Percentiles rank a stretch among this genome's conserved stretches.
These are phyloP conservation scores for Porites cylindrica DNA, from an alignment of 92 coral and sea anemone genomes.

Conservation along the genomic window DNA sequence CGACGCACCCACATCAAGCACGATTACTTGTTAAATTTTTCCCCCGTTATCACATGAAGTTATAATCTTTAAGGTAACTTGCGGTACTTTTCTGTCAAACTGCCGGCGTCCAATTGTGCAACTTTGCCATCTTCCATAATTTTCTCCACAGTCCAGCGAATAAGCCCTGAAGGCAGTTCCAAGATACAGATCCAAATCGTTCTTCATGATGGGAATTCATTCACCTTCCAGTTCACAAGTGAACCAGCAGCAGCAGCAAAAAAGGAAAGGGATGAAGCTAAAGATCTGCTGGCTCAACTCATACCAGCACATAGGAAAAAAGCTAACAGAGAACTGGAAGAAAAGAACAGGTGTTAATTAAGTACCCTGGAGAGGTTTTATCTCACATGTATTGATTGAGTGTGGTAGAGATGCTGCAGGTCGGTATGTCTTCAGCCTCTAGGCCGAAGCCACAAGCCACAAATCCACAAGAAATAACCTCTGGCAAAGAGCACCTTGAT, in stretches of 20 bases:
- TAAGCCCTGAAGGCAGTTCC: conserved; percentile 97
- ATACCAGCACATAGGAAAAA: conserved; percentile 97
- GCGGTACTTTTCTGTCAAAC: too few species aligned
- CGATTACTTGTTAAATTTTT: neutral
- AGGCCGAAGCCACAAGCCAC: too few species aligned
- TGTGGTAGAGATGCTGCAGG: too few species aligned
- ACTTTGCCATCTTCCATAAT: neutral
- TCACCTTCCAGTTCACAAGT: conserved; percentile 92
- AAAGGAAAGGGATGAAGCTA: conserved; percentile 92
- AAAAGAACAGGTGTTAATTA: conserved; percentile 80
- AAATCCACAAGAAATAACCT: too few species aligned
- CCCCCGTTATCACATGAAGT: neutral
- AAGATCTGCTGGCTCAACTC: conserved; percentile 91
- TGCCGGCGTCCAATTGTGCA: too few species aligned
- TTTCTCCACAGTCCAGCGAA: conserved; percentile 84
- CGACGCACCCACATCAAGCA: neutral
- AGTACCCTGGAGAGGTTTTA: neutral
- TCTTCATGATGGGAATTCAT: conserved; percentile 89
- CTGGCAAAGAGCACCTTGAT: too few species aligned
- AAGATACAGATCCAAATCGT: conserved; percentile 93
- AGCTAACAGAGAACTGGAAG: conserved; percentile 96
- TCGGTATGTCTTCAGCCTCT: too few species aligned
- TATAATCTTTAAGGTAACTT: neutral
- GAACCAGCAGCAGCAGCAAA: conserved; percentile 68
- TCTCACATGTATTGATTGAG: neutral